These are phyloP conservation scores for Megaleporinus macrocephalus DNA, from an alignment of 2,113 vertebrate genomes.

Conservation along the genomic window DNA sequence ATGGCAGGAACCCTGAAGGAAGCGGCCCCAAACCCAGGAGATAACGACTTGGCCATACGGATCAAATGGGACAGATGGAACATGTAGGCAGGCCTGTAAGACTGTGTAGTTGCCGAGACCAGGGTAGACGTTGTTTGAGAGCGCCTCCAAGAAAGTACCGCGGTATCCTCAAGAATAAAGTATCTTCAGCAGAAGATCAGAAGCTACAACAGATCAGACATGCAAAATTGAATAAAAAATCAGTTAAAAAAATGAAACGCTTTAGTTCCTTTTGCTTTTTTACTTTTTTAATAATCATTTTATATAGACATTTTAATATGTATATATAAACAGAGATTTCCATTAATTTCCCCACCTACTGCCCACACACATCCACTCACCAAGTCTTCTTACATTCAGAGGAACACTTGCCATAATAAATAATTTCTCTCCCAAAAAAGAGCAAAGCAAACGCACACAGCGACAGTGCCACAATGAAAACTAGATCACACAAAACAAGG, in stretches of 20 bases:
- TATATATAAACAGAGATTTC: constrained; percentile 74
- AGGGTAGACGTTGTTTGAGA: too few species aligned
- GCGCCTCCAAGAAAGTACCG: too few species aligned
- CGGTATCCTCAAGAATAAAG: too few species aligned
- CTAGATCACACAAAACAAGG: constrained; percentile 33
- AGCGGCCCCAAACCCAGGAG: too few species aligned
- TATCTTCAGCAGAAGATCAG: too few species aligned
- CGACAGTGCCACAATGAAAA: constrained; percentile 35
- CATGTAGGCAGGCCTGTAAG: too few species aligned
- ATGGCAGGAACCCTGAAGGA: too few species aligned
- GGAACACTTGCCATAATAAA: constrained; percentile 72
- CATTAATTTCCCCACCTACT: constrained; percentile 40
- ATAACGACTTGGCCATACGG: too few species aligned
- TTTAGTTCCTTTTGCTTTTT: constrained; percentile 2
- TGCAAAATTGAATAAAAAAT: background rate
- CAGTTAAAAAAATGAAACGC: background rate
- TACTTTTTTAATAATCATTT: constrained; percentile 59
- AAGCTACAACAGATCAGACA: too few species aligned
- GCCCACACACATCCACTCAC: constrained; percentile 51
- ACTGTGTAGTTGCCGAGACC: too few species aligned
- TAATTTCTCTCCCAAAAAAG: constrained; percentile 64
- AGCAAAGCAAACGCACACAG: constrained; percentile 61
- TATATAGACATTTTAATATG: constrained; percentile 74
- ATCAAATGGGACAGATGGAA: too few species aligned
- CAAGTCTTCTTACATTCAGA: constrained; percentile 57